Conservation (phyloP, 2,888 invertebrate genomes). For the Chloromyia formosa region DNA sequence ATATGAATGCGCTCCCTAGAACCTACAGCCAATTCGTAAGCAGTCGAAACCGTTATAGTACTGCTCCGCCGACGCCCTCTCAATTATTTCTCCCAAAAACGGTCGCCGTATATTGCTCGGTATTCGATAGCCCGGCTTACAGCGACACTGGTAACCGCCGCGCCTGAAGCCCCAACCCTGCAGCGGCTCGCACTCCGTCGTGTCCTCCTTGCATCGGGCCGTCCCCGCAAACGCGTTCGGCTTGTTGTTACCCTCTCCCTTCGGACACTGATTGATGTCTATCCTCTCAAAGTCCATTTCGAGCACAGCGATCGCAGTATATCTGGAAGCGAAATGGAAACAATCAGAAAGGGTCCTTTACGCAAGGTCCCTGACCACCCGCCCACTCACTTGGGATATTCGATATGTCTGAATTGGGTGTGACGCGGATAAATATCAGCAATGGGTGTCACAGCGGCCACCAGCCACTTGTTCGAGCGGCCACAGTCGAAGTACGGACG, state of each 20-base stretch:
- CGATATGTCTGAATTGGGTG: constrained; percentile 90
- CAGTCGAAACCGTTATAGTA: constrained; percentile 95
- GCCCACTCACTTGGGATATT: constrained; percentile 86
- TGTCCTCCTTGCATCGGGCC: constrained; percentile 88
- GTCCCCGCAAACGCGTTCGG: constrained; percentile 91
- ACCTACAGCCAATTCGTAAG: constrained; percentile 88
- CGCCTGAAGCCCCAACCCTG: constrained; percentile 96
- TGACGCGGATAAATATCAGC: constrained; percentile 95
- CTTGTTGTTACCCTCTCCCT: constrained; percentile 84
- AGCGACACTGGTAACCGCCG: constrained; percentile 95
- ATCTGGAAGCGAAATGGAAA: constrained; percentile 66
- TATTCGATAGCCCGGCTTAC: constrained; percentile 86
- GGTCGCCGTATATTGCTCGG: constrained; percentile 89
- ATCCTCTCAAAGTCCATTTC: constrained; percentile 97
- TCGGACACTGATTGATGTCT: constrained; percentile 97
- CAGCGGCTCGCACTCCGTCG: constrained; percentile 95
- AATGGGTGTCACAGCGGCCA: constrained; percentile 92
- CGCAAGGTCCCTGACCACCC: background rate
- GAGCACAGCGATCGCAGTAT: constrained; percentile 89
- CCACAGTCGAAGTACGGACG: constrained; percentile 97
- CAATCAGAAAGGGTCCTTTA: background rate
- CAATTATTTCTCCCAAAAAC: constrained; percentile 92
- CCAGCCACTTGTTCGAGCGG: constrained; percentile 93
- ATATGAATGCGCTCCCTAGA: background rate
- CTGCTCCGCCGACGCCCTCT: constrained; percentile 90